Conservation (phyloP, 2,888 invertebrate genomes). For the Spodoptera exigua region DNA sequence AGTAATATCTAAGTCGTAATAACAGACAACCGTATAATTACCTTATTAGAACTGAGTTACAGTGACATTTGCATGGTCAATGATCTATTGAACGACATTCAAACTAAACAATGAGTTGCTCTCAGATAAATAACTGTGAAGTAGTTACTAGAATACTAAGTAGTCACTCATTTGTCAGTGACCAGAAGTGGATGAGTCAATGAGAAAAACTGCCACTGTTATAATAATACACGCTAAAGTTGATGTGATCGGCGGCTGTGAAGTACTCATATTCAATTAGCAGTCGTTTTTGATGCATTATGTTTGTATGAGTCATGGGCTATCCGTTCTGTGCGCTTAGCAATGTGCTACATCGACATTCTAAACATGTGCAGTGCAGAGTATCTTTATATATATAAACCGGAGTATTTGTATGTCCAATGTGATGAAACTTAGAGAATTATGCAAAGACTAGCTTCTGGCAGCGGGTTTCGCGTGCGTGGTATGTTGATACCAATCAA, state of each 20-base stretch:
- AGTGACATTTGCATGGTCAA: too few species aligned
- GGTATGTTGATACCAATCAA: too few species aligned
- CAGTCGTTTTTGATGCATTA: constrained; percentile 49
- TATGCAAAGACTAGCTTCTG: too few species aligned
- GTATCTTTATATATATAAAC: too few species aligned
- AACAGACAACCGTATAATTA: too few species aligned
- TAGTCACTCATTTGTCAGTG: constrained; percentile 7
- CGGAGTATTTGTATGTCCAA: too few species aligned
- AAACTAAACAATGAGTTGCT: constrained; percentile 6
- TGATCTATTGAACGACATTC: constrained; percentile 17
- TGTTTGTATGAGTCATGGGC: constrained; percentile 43
- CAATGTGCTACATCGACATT: constrained; percentile 20
- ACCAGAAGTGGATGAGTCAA: constrained; percentile 40
- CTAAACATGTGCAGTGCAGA: constrained; percentile 28
- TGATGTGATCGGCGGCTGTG: constrained; percentile 32
- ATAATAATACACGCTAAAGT: constrained; percentile 29
- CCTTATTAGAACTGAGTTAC: too few species aligned
- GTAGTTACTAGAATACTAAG: constrained; percentile 24
- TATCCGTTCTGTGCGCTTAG: constrained; percentile 34
- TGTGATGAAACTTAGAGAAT: too few species aligned
- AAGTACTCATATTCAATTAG: constrained; percentile 43
- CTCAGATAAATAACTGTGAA: constrained; percentile 26
- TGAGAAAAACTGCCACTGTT: background rate
- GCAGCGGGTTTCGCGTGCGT: too few species aligned
- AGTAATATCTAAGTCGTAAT: too few species aligned